A percentile compares a stretch with the other conserved stretches of the same genome.
phyloP scores from a whole-genome alignment of 2,113 vertebrate species.

The Castor canadensis region DNA sequence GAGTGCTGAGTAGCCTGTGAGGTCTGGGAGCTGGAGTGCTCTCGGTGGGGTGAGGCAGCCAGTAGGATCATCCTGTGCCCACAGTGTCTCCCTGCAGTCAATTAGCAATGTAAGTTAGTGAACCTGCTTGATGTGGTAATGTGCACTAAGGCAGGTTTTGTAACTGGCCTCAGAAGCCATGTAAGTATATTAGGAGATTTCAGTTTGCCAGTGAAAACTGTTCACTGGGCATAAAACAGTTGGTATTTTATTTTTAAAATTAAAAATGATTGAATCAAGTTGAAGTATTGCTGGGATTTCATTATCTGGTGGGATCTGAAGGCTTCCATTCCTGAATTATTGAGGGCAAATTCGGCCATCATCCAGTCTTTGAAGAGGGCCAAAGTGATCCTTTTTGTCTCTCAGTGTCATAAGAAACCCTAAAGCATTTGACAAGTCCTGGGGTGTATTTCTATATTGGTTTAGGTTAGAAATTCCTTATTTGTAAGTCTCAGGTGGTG shows the following conservation, averaged over 20 bases:
- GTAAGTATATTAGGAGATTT: slow-evolving; percentile 35
- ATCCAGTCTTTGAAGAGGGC: neutral
- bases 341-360: neutral
- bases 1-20: neutral
- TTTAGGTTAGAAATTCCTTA: neutral
- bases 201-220: slow-evolving; percentile 28
- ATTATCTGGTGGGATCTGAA: neutral
- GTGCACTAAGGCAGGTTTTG: slow-evolving; percentile 15
- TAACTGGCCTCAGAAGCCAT: neutral
- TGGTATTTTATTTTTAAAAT: slow-evolving; percentile 43
- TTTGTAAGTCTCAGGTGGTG: neutral
- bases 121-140: neutral
- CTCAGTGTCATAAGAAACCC: slow-evolving; percentile 8
- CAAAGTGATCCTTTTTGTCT: neutral
- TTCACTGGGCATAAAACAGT: neutral
- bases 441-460: neutral
- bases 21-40: neutral
- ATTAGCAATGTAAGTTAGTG: slow-evolving; percentile 47
- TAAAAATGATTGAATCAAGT: slow-evolving; percentile 16
- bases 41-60: neutral
- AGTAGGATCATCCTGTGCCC: neutral
- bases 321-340: neutral
- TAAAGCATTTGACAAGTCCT: neutral
- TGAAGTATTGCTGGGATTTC: slow-evolving; percentile 41
- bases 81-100: neutral